Evolutionary conservation across 2,888 invertebrate species (phyloP).

Genomic region (Odontocolon sp.): DNA sequence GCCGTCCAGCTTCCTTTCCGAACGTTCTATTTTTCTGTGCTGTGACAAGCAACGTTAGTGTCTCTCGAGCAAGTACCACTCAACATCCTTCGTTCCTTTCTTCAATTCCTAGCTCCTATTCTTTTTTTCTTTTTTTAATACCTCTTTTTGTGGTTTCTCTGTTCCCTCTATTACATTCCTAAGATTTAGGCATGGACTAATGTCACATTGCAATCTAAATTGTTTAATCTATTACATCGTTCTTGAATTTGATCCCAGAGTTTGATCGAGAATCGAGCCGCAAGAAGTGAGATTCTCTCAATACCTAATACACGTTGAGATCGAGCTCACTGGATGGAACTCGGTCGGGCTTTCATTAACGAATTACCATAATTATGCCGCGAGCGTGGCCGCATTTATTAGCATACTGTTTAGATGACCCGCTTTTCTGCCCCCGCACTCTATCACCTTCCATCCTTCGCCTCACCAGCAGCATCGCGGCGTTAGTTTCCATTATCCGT

Average conservation of each 20-base stretch:
- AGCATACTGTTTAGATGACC: conserved; percentile 73
- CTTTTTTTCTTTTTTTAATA: neutral
- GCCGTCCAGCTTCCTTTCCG: conserved; percentile 7
- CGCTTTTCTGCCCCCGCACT: conserved; percentile 57
- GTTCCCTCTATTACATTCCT: neutral
- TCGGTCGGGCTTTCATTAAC: conserved; percentile 72
- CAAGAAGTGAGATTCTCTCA: conserved; percentile 10
- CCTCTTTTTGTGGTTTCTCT: neutral
- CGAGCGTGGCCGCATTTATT: conserved; percentile 72
- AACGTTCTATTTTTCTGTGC: conserved; percentile 40
- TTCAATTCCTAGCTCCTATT: neutral
- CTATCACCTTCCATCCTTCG: conserved; percentile 9
- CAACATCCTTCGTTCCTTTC: conserved; percentile 12
- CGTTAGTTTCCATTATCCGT: conserved; percentile 59
- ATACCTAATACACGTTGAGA: conserved; percentile 44
- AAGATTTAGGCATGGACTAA: neutral
- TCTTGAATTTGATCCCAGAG: conserved; percentile 51
- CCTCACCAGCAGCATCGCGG: conserved; percentile 29
- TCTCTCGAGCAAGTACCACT: conserved; percentile 25
- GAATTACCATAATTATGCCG: conserved; percentile 78
- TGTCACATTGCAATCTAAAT: conserved; percentile 47
- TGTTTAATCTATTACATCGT: conserved; percentile 47
- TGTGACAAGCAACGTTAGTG: conserved; percentile 46
- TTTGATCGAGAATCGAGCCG: conserved; percentile 59
- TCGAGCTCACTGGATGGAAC: conserved; percentile 60